A percentile compares a stretch with the other conserved stretches of the same genome.
Evolutionary conservation across 2,113 vertebrate species (phyloP).

Genomic region (Neodontobutis hainanensis): DNA sequence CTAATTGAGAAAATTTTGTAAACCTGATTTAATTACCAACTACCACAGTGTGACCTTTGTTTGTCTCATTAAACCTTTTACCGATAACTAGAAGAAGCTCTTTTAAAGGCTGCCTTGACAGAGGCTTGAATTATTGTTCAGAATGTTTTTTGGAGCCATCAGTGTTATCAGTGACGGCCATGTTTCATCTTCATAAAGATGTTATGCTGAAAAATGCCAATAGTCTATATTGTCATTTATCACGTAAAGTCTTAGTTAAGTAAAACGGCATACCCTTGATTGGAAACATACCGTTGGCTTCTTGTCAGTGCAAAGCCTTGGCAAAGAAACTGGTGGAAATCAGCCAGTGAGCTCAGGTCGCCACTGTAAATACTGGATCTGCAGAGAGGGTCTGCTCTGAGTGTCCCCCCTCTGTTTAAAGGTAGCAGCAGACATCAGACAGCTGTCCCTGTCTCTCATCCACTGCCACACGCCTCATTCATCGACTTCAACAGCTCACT

Average conservation of each 20-base stretch:
- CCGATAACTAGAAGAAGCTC: too few relatives aligned
- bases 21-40: too few relatives aligned
- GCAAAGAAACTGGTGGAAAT: conserved; percentile 18
- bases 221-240: conserved; percentile 31
- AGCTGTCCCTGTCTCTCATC: conserved; percentile 49
- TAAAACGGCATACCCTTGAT: conserved; percentile 22
- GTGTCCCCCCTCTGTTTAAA: conserved; percentile 3
- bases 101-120: too few relatives aligned
- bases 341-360: conserved; percentile 16
- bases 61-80: too few relatives aligned
- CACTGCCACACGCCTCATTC: conserved; percentile 1
- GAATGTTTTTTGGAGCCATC: background rate
- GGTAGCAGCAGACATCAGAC: conserved; percentile 26
- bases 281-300: conserved; percentile 22
- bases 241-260: conserved; percentile 31
- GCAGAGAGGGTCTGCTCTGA: background rate
- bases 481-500: conserved; percentile 7
- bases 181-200: background rate
- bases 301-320: conserved; percentile 18
- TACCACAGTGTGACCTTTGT: too few relatives aligned
- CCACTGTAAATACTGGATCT: conserved; percentile 35
- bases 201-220: conserved; percentile 36
- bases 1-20: too few relatives aligned
- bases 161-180: background rate
- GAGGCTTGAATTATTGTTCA: too few relatives aligned